Evolutionary conservation across 2,113 vertebrate genomes (phyloP), one percentile per base, ranked within the genome.

Genomic region (Poecile atricapillus): DNA sequence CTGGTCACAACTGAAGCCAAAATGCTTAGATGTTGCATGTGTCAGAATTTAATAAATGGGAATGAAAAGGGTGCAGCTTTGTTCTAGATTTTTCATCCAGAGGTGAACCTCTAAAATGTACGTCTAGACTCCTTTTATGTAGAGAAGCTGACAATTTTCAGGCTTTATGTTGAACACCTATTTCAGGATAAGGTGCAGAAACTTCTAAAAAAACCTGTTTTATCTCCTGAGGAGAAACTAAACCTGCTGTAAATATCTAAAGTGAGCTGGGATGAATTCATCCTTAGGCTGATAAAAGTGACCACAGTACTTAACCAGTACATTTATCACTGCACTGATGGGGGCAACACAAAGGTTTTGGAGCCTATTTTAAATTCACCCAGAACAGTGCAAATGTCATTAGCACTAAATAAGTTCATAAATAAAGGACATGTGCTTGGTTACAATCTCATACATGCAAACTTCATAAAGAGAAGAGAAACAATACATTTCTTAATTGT

Each of bases 71-170:
- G 21, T 58, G 41, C 21, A 71, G 62, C 52, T 19, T 56, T 33
- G 9, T 7, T 87, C 49, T 44, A 13, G 19, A 17, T 47, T 74
- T n/a, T 20, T 56, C 49, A 47, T 22, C 21, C 41, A 52, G 71
- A 69, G 3, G 33, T 43, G 21, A 5, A 12, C 4, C 17, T 58
- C 35, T n/a, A 11, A 24, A 33, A 15, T 18, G 2, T 1, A 2
- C 15, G 7, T 31, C 35, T 33, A 20, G 33, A 18, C 5, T 52
- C 13, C 5, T 24, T 35, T 41, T 18, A 22, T 11, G 35, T 55
- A 67, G 21, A 47, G 63, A 71, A 73, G 6, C 15, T 58, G 55
- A 12, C 11, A 15, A 49, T 10, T 67, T 55, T 31, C 24, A 50
- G 39, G 56, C 27, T 83, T 79, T 39, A 30, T 44, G 70, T 62